Percentiles rank a stretch among this genome's conserved stretches.
Conservation (phyloP, 2,113 vertebrate genomes). For the Donacobius atricapilla region DNA sequence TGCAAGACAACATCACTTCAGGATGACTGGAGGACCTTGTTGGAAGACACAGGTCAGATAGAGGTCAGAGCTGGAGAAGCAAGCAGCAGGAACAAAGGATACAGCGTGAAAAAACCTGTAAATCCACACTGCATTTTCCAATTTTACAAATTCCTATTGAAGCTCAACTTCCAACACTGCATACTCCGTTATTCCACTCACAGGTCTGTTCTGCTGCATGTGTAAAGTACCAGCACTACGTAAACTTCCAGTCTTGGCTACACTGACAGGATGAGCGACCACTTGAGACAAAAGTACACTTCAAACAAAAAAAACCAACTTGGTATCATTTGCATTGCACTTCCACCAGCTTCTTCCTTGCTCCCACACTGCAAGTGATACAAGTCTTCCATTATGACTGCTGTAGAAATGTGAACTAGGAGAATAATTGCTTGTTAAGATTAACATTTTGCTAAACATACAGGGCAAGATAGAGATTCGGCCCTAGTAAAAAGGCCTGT, state of each 20-base stretch:
- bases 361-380: background rate
- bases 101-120: background rate
- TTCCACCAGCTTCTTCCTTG: background rate
- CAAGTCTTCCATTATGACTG: background rate
- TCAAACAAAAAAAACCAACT: background rate
- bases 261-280: background rate
- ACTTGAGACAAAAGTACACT: background rate
- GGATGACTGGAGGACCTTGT: background rate
- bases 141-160: background rate
- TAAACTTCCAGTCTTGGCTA: background rate
- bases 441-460: background rate
- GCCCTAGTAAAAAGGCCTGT: background rate
- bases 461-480: background rate
- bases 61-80: background rate
- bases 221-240: background rate
- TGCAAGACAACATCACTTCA: background rate
- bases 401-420: background rate
- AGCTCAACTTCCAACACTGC: background rate
- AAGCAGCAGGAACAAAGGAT: background rate
- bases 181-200: background rate
- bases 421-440: background rate
- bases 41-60: background rate
- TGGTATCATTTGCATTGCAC: background rate
- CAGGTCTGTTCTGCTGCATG: background rate
- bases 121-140: background rate